A percentile compares a stretch with the other conserved stretches of the same genome.
Conservation (phyloP, 1,140 invertebrate genomes). For the Pissodes strobi region DNA sequence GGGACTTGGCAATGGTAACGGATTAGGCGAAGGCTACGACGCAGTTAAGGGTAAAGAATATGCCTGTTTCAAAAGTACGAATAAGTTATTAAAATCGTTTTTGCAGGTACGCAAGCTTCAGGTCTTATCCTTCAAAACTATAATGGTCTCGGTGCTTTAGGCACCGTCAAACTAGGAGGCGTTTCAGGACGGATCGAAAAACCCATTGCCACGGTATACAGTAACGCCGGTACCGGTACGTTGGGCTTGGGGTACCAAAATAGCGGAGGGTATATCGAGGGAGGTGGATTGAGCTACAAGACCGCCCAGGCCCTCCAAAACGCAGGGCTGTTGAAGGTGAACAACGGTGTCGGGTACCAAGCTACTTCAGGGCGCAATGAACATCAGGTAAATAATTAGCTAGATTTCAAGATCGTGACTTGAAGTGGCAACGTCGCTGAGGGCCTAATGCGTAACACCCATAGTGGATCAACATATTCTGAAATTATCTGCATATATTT, state of each 20-base stretch:
- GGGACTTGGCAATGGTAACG: conserved; percentile 10
- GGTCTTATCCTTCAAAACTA: conserved; percentile 41
- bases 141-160: conserved; percentile 49
- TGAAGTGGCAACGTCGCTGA: too few species aligned
- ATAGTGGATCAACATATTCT: not conserved
- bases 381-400: too few species aligned
- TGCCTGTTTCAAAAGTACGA: not conserved
- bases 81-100: not conserved
- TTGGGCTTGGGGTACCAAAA: conserved; percentile 24
- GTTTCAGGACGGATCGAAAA: conserved; percentile 42
- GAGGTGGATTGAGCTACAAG: conserved; percentile 34
- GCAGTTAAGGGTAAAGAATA: too few species aligned
- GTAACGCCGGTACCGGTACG: conserved; percentile 36
- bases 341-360: conserved; percentile 24
- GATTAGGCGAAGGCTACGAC: too few species aligned
- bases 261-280: conserved; percentile 15
- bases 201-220: conserved; percentile 47
- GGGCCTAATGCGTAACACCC: too few species aligned
- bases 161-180: conserved; percentile 44
- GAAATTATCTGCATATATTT: not conserved
- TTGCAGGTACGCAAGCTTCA: conserved; percentile 1
- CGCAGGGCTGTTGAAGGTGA: conserved; percentile 38
- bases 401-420: too few species aligned
- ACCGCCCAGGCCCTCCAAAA: conserved; percentile 40
- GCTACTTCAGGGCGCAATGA: too few species aligned